These are phyloP conservation scores for Sphenopsis melanotis DNA, from an alignment of 2,797 vertebrate species.

Conservation along the genomic window DNA sequence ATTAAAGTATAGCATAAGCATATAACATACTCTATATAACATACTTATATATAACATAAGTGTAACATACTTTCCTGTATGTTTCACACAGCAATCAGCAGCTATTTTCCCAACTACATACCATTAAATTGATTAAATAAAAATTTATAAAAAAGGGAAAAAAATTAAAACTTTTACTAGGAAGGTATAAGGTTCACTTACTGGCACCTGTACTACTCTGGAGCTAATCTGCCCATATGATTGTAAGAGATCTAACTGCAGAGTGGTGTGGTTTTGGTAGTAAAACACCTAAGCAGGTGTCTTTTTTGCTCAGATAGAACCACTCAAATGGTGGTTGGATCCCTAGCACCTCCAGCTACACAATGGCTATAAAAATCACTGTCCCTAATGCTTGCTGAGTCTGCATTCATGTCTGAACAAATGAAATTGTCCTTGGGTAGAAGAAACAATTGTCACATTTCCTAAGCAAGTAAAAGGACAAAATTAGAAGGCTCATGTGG, in stretches of 20 bases:
- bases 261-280: neutral
- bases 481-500: neutral
- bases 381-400: neutral
- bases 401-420: neutral
- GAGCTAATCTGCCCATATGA: neutral
- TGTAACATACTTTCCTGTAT: neutral
- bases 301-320: neutral
- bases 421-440: neutral
- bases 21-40: neutral
- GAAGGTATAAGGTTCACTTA: neutral
- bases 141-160: fast-evolving
- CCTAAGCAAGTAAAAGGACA: neutral
- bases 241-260: neutral
- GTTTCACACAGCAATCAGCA: neutral
- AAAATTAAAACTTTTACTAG: neutral
- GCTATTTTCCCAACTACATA: constrained; percentile 17
- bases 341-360: neutral
- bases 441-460: neutral
- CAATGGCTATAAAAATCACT: neutral
- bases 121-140: neutral
- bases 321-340: neutral
- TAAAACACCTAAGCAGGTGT: neutral
- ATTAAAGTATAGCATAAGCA: neutral
- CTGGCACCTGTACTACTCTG: neutral
- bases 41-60: too few relatives aligned